Percentiles rank a stretch among this genome's conserved stretches.
phyloP scores from a whole-genome alignment of 2,797 vertebrate species.

The Poecilia gillii region DNA sequence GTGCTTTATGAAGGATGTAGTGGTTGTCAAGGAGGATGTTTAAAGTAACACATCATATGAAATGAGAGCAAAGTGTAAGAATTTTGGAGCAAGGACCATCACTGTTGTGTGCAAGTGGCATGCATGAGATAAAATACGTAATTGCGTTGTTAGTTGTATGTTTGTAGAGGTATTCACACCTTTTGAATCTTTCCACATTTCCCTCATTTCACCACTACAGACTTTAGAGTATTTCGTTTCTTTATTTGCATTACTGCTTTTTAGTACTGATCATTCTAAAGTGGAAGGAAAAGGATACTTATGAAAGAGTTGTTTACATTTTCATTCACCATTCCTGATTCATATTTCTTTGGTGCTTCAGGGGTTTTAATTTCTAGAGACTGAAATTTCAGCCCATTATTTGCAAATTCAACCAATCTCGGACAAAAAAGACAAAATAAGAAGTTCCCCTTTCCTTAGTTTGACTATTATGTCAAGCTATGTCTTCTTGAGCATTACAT shows the following conservation, averaged over 20 bases:
- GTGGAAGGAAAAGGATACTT: background rate
- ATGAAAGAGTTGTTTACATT: background rate
- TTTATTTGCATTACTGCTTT: background rate
- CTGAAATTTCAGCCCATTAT: background rate
- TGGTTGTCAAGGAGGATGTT: slow-evolving; percentile 27
- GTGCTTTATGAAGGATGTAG: slow-evolving; percentile 20
- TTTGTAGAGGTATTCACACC: background rate
- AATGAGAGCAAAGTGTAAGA: slow-evolving; percentile 71
- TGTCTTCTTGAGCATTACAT: background rate
- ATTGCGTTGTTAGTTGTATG: background rate
- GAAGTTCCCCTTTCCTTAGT: slow-evolving; percentile 41
- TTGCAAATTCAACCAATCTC: background rate
- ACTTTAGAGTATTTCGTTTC: background rate
- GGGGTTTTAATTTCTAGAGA: background rate
- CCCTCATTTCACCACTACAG: background rate
- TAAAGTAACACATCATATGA: slow-evolving; percentile 69
- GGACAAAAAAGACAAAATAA: slow-evolving; percentile 39
- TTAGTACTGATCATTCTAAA: background rate
- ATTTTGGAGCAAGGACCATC: slow-evolving; percentile 54
- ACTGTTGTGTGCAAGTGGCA: slow-evolving; percentile 31
- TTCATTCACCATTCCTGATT: background rate
- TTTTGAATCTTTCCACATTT: background rate
- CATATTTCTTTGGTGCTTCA: background rate
- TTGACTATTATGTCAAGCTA: slow-evolving; percentile 13
- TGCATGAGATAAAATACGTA: slow-evolving; percentile 2